These are phyloP conservation scores for Abramis brama DNA, from an alignment of 2,113 vertebrate species.

Conservation along the genomic window DNA sequence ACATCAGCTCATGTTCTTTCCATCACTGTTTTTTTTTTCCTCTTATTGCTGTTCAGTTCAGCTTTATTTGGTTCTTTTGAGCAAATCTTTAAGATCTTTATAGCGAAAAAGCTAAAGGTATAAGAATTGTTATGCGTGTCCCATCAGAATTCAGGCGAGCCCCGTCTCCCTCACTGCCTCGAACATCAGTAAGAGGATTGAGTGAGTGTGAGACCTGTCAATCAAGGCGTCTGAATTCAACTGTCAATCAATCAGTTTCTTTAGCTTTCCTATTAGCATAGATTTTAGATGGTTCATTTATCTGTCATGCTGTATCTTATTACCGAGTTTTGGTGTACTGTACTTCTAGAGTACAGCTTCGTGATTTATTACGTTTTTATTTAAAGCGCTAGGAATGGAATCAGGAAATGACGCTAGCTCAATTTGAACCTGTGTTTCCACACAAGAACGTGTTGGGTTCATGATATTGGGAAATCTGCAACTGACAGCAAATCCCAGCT, in stretches of 20 bases:
- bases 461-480: constrained; percentile 27
- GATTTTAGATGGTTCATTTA: neutral
- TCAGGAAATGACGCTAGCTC: neutral
- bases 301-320: neutral
- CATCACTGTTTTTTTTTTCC: constrained; percentile 15
- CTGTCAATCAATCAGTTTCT: constrained; percentile 12
- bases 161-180: constrained; percentile 45
- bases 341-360: neutral
- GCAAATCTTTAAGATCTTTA: constrained; percentile 29
- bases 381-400: neutral
- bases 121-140: neutral
- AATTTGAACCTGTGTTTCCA: too few relatives aligned
- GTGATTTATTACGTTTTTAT: neutral
- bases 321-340: neutral
- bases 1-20: constrained; percentile 7
- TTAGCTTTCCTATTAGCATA: neutral
- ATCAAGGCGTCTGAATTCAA: constrained; percentile 16
- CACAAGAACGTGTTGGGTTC: neutral
- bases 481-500: constrained; percentile 8
- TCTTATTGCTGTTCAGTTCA: constrained; percentile 19
- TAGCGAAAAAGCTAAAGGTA: too few relatives aligned
- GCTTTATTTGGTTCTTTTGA: constrained; percentile 20
- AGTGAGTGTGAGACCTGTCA: constrained; percentile 29
- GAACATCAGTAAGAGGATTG: constrained; percentile 10
- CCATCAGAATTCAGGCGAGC: constrained; percentile 30